Base-by-base conservation (phyloP, 2,888 invertebrate species). In the Caenorhabditis afra region DNA sequence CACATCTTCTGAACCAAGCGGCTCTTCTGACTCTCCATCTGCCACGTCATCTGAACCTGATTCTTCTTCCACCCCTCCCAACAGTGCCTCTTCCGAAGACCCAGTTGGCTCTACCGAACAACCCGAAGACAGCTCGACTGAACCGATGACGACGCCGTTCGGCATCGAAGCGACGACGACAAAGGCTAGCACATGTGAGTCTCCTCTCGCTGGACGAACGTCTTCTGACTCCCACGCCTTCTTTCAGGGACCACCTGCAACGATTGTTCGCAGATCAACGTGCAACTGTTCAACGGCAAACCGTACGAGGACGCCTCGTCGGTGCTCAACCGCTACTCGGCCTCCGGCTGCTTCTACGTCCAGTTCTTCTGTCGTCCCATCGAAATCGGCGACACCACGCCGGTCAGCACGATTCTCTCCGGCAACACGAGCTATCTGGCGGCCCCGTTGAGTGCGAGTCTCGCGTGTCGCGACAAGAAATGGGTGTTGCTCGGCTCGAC, bases 221-320 rank as follows among this genome's bases (percentile, higher is more conserved):
- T 1, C 20, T 44, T 14, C n/a, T 1, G 14, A 53, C 3, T 10
- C 7, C 7, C 3, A 14, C 16, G 23, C n/a, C 22, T 3, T 35
- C 14, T 22, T 49, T 22, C 49, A 70, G 71, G 76, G 76, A 64
- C 73, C 8, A 79, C 79, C 0, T 84, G 84, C 55, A 76, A 81
- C 49, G 77, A 73, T 20, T 84, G 84, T 49, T 58, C 75, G 5
- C 71, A 78, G 10, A 55, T 84, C 37, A 66, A 81, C 45, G 81
- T 84, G 11, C 71, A 79, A 29, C 50, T 82, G 4, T 84, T 74
- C 70, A 73, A 81, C n/a, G 74, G 73, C 20, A 73, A 79, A 23
- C 84, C 81, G 0, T 83, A 59, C 47, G 71, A 79, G 20, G 85
- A 85, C 41, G 85, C 80, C 0, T 79, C 84, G 5, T 81, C 84